A percentile compares a stretch with the other conserved stretches of the same genome.
Conservation (phyloP, 2,113 vertebrate species). For the Carassius gibelio region DNA sequence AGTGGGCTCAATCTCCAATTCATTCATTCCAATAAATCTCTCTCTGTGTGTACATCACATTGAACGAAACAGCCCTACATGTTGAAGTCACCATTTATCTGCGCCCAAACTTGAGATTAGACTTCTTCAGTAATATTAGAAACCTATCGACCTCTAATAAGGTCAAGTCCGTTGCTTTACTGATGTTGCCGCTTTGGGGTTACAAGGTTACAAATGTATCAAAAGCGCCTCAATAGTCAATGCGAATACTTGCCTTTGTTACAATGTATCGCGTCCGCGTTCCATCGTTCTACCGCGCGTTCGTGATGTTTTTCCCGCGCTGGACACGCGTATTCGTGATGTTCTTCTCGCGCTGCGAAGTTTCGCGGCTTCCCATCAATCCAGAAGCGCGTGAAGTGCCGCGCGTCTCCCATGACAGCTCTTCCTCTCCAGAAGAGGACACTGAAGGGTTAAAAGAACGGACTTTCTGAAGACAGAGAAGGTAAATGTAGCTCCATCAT, state of each 20-base stretch:
- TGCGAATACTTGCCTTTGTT: slow-evolving; percentile 58
- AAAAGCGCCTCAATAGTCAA: neutral
- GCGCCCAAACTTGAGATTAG: neutral
- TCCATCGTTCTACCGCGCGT: slow-evolving; percentile 26
- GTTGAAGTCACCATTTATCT: neutral
- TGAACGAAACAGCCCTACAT: neutral
- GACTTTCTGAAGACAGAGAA: neutral
- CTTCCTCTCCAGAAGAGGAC: neutral
- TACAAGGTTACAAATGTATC: neutral
- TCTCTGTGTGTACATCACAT: neutral
- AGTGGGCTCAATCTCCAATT: neutral
- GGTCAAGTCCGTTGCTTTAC: slow-evolving; percentile 34
- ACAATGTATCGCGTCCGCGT: slow-evolving; percentile 23
- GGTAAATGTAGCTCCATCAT: neutral
- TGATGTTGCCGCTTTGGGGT: neutral
- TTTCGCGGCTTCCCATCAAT: slow-evolving; percentile 39
- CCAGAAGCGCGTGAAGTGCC: slow-evolving; percentile 18
- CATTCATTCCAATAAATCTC: neutral
- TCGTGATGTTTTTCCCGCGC: neutral
- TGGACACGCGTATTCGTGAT: slow-evolving; percentile 1
- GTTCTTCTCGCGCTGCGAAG: slow-evolving; percentile 28
- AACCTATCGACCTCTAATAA: slow-evolving; percentile 28
- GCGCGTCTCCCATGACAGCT: slow-evolving; percentile 22
- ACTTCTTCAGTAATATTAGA: neutral
- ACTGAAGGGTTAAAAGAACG: neutral